These are phyloP conservation scores for Anseranas semipalmata DNA, from an alignment of 2,113 vertebrate genomes.

Conservation along the genomic window DNA sequence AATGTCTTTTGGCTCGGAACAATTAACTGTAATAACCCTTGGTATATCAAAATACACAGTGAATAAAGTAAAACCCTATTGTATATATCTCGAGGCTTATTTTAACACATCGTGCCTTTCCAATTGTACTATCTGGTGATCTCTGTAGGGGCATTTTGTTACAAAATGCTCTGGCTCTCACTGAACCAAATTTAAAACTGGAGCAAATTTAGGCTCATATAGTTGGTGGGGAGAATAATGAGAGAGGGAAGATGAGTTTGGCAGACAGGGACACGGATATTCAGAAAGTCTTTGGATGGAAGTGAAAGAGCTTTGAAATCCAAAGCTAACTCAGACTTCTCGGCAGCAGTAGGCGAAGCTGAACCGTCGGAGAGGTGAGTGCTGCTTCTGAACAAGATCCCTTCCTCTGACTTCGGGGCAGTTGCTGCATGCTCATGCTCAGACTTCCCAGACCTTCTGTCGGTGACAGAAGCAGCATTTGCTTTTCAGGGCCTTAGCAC, in stretches of 20 bases:
- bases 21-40: background rate
- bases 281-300: background rate
- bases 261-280: background rate
- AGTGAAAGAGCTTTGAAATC: conserved; percentile 5
- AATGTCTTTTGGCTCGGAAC: background rate
- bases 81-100: background rate
- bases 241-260: background rate
- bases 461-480: background rate
- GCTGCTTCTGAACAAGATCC: background rate
- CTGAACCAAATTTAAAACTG: background rate
- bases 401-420: background rate
- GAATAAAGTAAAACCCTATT: background rate
- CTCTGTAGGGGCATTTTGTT: background rate
- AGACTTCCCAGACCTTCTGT: background rate
- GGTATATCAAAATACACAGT: background rate
- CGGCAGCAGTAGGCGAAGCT: background rate
- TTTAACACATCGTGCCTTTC: background rate
- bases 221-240: background rate
- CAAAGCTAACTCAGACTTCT: background rate
- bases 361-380: background rate
- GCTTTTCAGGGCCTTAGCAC: background rate
- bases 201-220: background rate
- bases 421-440: fast-evolving
- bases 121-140: background rate
- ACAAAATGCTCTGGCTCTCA: background rate